A percentile compares a stretch with the other conserved stretches of the same genome.
Conservation (phyloP, 53 echinoderm and acorn worm genomes). For the Luidia sarsii region DNA sequence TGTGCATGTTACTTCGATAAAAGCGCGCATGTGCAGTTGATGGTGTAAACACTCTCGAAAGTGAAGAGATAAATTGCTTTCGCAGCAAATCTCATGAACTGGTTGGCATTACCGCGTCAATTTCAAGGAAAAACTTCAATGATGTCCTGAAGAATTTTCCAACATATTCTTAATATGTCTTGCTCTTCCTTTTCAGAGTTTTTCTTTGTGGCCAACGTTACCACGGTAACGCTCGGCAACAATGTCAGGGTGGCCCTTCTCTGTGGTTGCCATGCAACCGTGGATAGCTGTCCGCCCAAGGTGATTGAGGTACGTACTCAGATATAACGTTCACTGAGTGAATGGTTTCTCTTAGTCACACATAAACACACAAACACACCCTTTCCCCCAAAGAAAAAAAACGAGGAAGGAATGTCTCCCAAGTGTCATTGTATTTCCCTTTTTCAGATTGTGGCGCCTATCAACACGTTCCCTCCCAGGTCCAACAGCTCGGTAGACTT, state of each 20-base stretch:
- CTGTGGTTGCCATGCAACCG: conserved; percentile 60
- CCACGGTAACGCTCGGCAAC: conserved; percentile 46
- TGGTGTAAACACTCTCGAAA: too few species aligned
- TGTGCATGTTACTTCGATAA: too few species aligned
- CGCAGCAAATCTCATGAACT: too few species aligned
- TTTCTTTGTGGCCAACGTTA: conserved; percentile 49
- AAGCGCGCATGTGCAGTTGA: too few species aligned
- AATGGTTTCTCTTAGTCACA: too few species aligned
- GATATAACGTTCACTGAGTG: too few species aligned
- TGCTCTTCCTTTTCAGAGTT: conserved; percentile 73
- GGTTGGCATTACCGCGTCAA: too few species aligned
- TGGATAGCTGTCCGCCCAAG: conserved; percentile 39
- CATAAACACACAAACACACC: too few species aligned
- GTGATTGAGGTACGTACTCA: conserved; percentile 60
- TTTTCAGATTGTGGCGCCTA: conserved; percentile 28
- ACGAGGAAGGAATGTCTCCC: background rate
- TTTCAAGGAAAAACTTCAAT: too few species aligned
- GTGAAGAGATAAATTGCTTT: too few species aligned
- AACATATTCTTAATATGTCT: background rate
- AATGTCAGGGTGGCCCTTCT: conserved; percentile 26
- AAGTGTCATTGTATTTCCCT: background rate
- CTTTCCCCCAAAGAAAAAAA: too few species aligned
- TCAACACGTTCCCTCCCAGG: conserved; percentile 10
- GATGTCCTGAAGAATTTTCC: too few species aligned
- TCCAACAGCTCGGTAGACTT: conserved; percentile 2